Evolutionary conservation across 1,140 invertebrate genomes (phyloP).

Genomic region (Lepidurus arcticus): DNA sequence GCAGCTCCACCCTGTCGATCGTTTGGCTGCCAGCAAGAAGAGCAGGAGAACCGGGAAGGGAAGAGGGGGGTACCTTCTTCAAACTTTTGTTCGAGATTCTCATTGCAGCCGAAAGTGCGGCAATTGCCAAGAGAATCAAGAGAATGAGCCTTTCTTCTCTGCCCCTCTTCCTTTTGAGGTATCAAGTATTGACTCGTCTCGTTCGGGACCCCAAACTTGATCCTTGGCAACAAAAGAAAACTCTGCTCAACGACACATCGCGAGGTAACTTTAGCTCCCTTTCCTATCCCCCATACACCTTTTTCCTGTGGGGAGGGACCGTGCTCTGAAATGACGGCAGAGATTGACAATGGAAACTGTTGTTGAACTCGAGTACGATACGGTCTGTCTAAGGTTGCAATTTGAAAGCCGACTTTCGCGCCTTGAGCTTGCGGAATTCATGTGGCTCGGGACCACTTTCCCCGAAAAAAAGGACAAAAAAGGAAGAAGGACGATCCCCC

Average conservation of each 20-base stretch:
- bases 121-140: constrained; percentile 3
- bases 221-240: constrained; percentile 2
- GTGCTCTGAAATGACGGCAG: neutral
- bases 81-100: neutral
- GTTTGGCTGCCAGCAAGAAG: too few relatives aligned
- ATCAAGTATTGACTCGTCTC: constrained; percentile 15
- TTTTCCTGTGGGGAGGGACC: neutral
- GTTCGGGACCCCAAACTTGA: constrained; percentile 7
- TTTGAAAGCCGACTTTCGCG: neutral
- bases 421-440: neutral
- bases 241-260: neutral
- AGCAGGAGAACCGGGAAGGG: neutral
- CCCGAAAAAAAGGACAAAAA: neutral
- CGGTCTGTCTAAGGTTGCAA: neutral
- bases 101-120: neutral
- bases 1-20: too few relatives aligned
- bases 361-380: neutral
- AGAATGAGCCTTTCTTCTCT: neutral
- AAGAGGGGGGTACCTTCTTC: neutral
- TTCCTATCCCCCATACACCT: neutral
- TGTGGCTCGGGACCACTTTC: neutral
- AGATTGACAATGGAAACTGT: neutral
- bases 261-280: neutral
- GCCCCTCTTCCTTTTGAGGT: neutral
- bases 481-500: neutral